A percentile compares a stretch with the other conserved stretches of the same genome.
These are phyloP conservation scores for Nomada fabriciana DNA, from an alignment of 2,888 invertebrate species.

Conservation along the genomic window DNA sequence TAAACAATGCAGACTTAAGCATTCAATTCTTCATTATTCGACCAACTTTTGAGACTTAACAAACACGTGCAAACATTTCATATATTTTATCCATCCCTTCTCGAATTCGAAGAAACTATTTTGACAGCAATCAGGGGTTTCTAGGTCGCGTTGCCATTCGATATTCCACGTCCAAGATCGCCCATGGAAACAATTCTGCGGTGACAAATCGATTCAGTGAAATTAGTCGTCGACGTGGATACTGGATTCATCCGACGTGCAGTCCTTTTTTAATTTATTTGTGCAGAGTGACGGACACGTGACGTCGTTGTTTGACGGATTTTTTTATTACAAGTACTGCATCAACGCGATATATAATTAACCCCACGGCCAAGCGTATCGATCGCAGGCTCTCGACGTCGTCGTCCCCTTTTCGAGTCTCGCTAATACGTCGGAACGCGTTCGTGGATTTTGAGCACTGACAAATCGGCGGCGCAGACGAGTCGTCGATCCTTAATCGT, in stretches of 20 bases:
- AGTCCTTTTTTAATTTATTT: neutral
- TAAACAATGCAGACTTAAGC: too few relatives aligned
- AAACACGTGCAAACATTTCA: too few relatives aligned
- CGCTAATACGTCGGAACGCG: slow-evolving; percentile 35
- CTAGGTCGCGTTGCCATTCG: neutral
- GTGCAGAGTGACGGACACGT: slow-evolving; percentile 5
- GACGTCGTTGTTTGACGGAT: slow-evolving; percentile 9
- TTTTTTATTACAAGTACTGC: slow-evolving; percentile 50
- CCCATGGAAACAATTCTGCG: neutral
- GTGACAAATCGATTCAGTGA: neutral
- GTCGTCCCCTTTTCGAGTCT: slow-evolving; percentile 22
- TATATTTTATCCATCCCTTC: too few relatives aligned
- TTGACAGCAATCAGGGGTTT: neutral
- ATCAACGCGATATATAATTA: slow-evolving; percentile 46
- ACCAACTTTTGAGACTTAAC: too few relatives aligned
- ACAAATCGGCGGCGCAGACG: slow-evolving; percentile 69
- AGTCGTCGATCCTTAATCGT: slow-evolving; percentile 34
- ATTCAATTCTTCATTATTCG: too few relatives aligned
- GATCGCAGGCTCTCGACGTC: slow-evolving; percentile 30
- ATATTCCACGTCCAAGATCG: neutral
- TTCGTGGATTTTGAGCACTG: slow-evolving; percentile 57
- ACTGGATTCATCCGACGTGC: slow-evolving; percentile 2
- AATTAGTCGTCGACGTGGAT: slow-evolving; percentile 12
- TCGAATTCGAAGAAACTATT: too few relatives aligned
- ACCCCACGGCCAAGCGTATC: slow-evolving; percentile 27